Evolutionary conservation across 2,888 invertebrate species (phyloP), one percentile per base, ranked within the genome.

Genomic region (Heteropelma amictum): DNA sequence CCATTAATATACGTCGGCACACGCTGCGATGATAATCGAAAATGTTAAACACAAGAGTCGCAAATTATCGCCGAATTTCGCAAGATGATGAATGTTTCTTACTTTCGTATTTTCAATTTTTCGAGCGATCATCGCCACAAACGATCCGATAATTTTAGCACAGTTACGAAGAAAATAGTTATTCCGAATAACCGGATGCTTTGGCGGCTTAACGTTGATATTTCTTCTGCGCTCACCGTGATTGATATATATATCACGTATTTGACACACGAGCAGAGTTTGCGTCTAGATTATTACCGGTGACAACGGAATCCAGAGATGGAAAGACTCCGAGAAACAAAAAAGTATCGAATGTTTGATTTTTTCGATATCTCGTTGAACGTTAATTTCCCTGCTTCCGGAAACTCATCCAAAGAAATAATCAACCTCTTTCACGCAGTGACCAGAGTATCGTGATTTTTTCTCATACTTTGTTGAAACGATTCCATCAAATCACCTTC

Each of bases 121-220:
- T 17, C 45, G 19, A 54, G 42, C 30, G 42, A 54, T 65, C 53
- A 49, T 54, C 42, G 42, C 42, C 23, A 33, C 42, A 42, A 38
- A n/a, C 42, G 17, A 26, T 54, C 42, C 14, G 40, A 42, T 54
- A 54, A 53, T 64, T 40, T 53, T 17, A 28, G 30, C 53, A 54
- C 19, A 12, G 14, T 14, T 40, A 7, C 4, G 10, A 42, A 42
- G 42, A 42, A 42, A 30, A 12, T 8, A 30, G 40, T 53, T 65
- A 14, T 33, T 42, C 64, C 21, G 19, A 33, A 33, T 42, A 65
- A 65, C 53, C 40, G 21, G 40, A n/a, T n/a, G n/a, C n/a, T n/a
- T 65, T 65, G 42, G 53, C 64, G 33, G 40, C 53, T 21, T 30
- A 30, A 33, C n/a, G 30, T 53, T 26, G 53, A 63, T 63, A 51